Evolutionary conservation across 1,140 invertebrate species (phyloP), one percentile per base, ranked within the genome.

Genomic region (Helicoverpa armigera): DNA sequence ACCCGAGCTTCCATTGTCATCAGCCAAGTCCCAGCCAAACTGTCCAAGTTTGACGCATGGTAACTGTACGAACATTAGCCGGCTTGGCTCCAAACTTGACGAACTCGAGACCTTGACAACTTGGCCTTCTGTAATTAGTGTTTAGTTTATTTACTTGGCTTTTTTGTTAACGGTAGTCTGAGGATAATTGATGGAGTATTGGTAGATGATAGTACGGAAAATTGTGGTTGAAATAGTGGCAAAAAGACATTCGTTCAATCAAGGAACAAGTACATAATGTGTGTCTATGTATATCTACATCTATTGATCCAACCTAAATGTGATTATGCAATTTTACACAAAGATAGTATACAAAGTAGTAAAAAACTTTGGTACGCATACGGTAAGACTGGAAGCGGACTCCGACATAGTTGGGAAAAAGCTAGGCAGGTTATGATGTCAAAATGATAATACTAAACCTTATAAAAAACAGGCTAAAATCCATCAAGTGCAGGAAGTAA

Each of bases 1-100:
- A 3, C 56, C 51, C 50, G 29, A 13, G 35, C 7, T 35, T 50
- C 43, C 50, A 65, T 53, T 29, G 61, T 65, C 12, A n/a, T 43
- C 16, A 0, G 16, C 60, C 63, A 18, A 56, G 12, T 67, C 48
- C 16, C 9, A 56, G 31, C 63, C 56, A 69, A 69, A 65, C 31
- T 77, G 63, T 23, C 29, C 48, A 69, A 78, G 31, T 78, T 69
- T 69, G 76, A 78, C 76, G 63, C 76, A 29, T 78, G 63, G 61
- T 78, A 78, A 78, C 63, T 78, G 61, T 69, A 18, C 50, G 31
- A 78, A 78, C 63, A 78, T 78, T 78, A 58, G 51, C 53, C 61
- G 61, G 48, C 23, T 35, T 35, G 16, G 18, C 51, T 53, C 23
- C 35, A 73, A 56, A 78, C 61, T 67, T 63, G 12, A 31, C n/a